Percentiles rank a stretch among this genome's conserved stretches.
Evolutionary conservation across 2,797 vertebrate genomes (phyloP).

Genomic region (Aratinga solstitialis): DNA sequence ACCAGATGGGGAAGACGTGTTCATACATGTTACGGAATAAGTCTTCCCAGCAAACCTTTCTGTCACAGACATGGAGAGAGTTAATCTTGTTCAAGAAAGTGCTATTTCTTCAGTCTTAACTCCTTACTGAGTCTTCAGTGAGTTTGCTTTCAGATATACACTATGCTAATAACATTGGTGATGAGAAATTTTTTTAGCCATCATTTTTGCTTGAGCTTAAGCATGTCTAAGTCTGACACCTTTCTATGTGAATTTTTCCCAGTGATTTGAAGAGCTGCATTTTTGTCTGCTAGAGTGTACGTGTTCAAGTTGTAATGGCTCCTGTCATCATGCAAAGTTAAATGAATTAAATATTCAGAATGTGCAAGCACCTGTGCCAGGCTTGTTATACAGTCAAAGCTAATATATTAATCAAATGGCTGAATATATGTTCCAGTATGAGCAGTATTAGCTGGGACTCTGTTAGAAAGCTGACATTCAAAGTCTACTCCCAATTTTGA

Average conservation of each 20-base stretch:
- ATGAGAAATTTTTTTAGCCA: background rate
- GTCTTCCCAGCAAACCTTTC: background rate
- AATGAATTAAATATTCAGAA: conserved; percentile 52
- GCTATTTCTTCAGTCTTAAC: background rate
- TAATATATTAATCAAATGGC: conserved; percentile 55
- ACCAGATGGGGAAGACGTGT: background rate
- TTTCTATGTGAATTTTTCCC: background rate
- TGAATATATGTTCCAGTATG: conserved; percentile 26
- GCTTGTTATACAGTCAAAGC: conserved; percentile 25
- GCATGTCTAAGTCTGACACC: background rate
- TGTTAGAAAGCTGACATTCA: conserved; percentile 37
- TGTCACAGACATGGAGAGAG: background rate
- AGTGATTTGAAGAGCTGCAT: background rate
- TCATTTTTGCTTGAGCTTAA: background rate
- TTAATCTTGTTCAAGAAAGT: background rate
- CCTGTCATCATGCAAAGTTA: conserved; percentile 32
- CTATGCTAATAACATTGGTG: background rate
- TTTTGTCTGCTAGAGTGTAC: background rate
- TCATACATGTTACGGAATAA: background rate
- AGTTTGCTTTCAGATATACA: background rate
- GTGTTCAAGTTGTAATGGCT: conserved; percentile 10
- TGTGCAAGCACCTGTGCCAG: background rate
- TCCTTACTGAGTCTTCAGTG: background rate
- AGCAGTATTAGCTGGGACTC: conserved; percentile 9
- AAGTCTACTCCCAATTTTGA: conserved; percentile 29